phyloP scores from a whole-genome alignment of 1,140 invertebrate genomes.

The Heliothis subflexa region DNA sequence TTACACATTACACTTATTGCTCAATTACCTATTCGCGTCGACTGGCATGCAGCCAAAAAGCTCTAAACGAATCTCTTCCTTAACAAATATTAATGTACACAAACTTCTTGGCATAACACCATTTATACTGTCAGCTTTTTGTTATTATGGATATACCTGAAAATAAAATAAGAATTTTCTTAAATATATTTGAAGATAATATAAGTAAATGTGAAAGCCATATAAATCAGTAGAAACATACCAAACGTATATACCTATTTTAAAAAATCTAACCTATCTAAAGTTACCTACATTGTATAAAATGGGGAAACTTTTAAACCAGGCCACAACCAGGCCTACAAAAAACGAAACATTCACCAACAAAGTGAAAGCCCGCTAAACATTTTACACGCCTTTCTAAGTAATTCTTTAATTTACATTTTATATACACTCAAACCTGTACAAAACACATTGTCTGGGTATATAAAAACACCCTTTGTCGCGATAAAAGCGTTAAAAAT shows the following conservation, averaged over 20 bases:
- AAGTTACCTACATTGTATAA: too few species aligned
- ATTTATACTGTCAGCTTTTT: not conserved
- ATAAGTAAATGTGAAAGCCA: too few species aligned
- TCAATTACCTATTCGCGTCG: not conserved
- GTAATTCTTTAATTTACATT: not conserved
- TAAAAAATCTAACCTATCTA: not conserved
- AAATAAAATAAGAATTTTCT: too few species aligned
- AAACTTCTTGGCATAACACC: not conserved
- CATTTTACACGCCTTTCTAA: not conserved
- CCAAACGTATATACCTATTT: too few species aligned
- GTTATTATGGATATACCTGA: not conserved
- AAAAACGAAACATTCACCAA: too few species aligned
- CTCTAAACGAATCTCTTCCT: slow-evolving; percentile 11
- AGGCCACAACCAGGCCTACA: too few species aligned
- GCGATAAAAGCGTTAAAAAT: slow-evolving; percentile 34
- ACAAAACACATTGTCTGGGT: slow-evolving; percentile 23
- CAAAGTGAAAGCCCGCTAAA: too few species aligned
- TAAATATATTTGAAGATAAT: too few species aligned
- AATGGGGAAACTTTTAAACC: too few species aligned
- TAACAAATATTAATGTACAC: not conserved
- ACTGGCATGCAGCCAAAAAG: not conserved
- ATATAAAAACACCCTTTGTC: slow-evolving; percentile 18
- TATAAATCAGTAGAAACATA: too few species aligned
- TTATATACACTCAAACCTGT: not conserved
- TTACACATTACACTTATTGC: not conserved